Percentiles rank a stretch among this genome's conserved stretches.
Conservation (phyloP, 2,113 vertebrate genomes). For the Oncorhynchus clarkii region DNA sequence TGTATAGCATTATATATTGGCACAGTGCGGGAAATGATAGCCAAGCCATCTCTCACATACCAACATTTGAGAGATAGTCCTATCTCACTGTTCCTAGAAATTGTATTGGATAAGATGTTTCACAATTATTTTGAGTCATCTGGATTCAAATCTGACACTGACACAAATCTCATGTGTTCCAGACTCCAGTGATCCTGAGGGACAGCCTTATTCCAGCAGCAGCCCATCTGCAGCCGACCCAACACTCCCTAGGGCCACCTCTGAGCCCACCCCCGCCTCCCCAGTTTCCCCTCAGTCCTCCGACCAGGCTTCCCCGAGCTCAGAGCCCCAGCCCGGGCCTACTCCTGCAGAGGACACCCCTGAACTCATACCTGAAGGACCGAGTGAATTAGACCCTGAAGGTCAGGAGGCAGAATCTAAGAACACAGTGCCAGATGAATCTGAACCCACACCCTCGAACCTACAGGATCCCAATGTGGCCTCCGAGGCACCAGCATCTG, state of each 20-base stretch:
- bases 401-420: background rate
- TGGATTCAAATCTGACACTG: background rate
- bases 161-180: background rate
- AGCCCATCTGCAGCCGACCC: background rate
- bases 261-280: slow-evolving; percentile 8
- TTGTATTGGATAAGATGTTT: background rate
- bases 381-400: background rate
- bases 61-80: background rate
- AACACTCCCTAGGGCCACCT: background rate
- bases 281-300: background rate
- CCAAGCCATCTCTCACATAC: background rate
- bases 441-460: background rate
- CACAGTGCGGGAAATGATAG: slow-evolving; percentile 1
- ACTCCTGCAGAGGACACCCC: background rate
- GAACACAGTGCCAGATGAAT: background rate
- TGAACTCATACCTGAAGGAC: background rate
- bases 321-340: background rate
- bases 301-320: background rate
- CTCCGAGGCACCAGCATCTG: background rate
- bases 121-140: background rate
- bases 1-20: too few relatives aligned
- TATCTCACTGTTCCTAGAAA: background rate
- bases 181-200: slow-evolving; percentile 15
- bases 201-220: background rate
- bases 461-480: slow-evolving; percentile 7